These are phyloP conservation scores for Alsophila aescularia DNA, from an alignment of 2,888 invertebrate genomes.

Conservation along the genomic window DNA sequence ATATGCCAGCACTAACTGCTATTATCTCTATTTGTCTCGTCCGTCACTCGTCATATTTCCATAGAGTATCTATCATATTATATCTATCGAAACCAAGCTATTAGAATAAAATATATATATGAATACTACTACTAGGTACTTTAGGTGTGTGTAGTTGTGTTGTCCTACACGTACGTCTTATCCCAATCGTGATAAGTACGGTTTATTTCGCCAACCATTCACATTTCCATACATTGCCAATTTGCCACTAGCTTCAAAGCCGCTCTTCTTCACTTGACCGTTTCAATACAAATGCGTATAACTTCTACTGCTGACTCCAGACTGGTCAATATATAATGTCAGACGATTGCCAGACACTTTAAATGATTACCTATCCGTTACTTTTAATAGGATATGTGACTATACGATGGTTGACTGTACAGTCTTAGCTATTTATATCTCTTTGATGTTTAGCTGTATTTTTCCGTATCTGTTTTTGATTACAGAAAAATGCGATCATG, in stretches of 20 bases:
- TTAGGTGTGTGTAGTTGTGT: no score
- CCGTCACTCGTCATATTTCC: no score
- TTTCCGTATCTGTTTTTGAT: constrained; percentile 17
- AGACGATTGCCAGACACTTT: constrained; percentile 22
- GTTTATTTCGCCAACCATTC: not conserved
- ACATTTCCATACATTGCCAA: not conserved
- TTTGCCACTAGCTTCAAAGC: constrained; percentile 5
- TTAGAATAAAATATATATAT: no score
- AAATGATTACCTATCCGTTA: constrained; percentile 13
- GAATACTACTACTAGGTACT: no score
- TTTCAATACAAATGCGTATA: constrained; percentile 2
- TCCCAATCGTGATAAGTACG: not conserved
- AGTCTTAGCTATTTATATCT: constrained; percentile 15
- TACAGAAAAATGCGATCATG: not conserved
- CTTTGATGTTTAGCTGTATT: constrained; percentile 21
- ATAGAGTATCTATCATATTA: no score
- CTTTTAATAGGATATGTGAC: constrained; percentile 14
- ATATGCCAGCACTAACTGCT: no score
- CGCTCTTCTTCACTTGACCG: not conserved
- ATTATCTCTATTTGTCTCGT: no score
- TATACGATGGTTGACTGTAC: constrained; percentile 5
- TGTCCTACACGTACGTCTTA: not conserved
- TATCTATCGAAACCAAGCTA: no score
- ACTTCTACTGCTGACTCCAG: not conserved
- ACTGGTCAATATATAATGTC: constrained; percentile 5